These are phyloP conservation scores for Enoplosus armatus DNA, from an alignment of 2,797 vertebrate species.

Conservation along the genomic window DNA sequence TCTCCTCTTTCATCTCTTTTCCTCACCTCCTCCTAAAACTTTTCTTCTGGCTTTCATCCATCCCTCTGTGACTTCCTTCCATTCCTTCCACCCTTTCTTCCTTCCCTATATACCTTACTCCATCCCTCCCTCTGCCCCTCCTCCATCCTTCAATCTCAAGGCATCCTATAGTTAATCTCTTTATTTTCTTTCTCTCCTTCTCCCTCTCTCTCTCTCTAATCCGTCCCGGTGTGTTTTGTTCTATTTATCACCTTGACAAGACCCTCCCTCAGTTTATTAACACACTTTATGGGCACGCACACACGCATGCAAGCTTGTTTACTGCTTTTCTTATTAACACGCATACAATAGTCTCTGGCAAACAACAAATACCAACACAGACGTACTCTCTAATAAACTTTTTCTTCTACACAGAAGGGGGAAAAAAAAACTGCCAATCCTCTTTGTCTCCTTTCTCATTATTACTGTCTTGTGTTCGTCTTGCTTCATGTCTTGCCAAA, in stretches of 20 bases:
- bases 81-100: conserved; percentile 10
- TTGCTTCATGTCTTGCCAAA: conserved; percentile 69
- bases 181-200: conserved; percentile 48
- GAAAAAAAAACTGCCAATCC: conserved; percentile 38
- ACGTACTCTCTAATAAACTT: conserved; percentile 33
- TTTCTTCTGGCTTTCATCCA: conserved; percentile 47
- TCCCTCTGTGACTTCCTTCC: conserved; percentile 36
- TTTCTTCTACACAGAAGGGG: conserved; percentile 24
- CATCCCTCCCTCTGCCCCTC: conserved; percentile 59
- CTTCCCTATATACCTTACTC: conserved; percentile 26
- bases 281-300: conserved; percentile 39
- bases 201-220: conserved; percentile 45
- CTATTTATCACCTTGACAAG: conserved; percentile 74
- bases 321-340: conserved; percentile 50
- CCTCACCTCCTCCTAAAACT: conserved; percentile 21
- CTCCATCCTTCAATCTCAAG: conserved; percentile 50
- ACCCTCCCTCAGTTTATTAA: conserved; percentile 70
- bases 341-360: conserved; percentile 45
- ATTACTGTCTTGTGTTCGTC: conserved; percentile 41
- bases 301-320: conserved; percentile 31
- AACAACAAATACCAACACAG: conserved; percentile 25
- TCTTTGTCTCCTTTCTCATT: conserved; percentile 63
- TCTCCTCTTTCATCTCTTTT: conserved; percentile 47
- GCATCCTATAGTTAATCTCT: conserved; percentile 61
- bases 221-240: conserved; percentile 66